These are phyloP conservation scores for Macrobrachium nipponense DNA, from an alignment of 1,140 invertebrate species.

Conservation along the genomic window DNA sequence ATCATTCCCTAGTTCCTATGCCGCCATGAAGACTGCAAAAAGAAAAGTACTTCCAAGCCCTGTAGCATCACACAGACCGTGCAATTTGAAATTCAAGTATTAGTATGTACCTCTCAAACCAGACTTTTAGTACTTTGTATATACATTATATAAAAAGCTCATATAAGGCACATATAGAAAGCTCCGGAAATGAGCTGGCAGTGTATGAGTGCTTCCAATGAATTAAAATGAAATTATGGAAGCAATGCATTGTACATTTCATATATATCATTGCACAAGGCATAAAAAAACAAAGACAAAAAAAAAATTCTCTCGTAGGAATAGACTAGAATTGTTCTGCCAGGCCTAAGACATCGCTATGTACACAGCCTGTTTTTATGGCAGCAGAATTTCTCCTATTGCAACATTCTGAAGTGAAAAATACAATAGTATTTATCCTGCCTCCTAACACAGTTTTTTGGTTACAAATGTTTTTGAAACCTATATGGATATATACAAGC, in stretches of 20 bases:
- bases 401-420: background rate
- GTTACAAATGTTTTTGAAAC: background rate
- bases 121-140: constrained; percentile 1
- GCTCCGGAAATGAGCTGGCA: background rate
- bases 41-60: background rate
- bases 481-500: too few species aligned
- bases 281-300: constrained; percentile 34
- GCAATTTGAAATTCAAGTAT: background rate
- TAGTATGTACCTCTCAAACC: background rate
- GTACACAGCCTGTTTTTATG: constrained; percentile 40
- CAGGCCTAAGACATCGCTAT: constrained; percentile 38
- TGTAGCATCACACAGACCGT: constrained; percentile 30
- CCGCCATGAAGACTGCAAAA: too few species aligned
- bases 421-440: too few species aligned
- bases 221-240: constrained; percentile 25
- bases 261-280: constrained; percentile 56
- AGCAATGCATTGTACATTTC: constrained; percentile 32
- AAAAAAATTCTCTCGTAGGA: constrained; percentile 36
- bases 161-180: constrained; percentile 3
- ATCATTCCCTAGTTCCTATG: background rate
- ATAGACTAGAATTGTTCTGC: constrained; percentile 56
- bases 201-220: background rate
- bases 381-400: constrained; percentile 23
- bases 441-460: constrained; percentile 32
- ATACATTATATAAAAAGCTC: constrained; percentile 17